Conservation (phyloP, 2,797 vertebrate genomes). For the Naso thynnoides region DNA sequence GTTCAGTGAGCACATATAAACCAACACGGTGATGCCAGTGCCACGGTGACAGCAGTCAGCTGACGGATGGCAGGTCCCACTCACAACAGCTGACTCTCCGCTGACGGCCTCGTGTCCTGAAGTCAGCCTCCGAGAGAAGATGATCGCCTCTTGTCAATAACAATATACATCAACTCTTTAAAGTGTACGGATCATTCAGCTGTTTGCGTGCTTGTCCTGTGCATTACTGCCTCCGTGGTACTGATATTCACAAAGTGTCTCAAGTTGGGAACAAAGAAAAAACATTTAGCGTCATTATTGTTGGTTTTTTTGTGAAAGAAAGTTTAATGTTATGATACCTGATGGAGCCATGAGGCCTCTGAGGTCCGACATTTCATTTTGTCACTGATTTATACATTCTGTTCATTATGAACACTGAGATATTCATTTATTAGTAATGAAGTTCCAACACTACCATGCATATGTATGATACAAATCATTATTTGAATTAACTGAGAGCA, state of each 20-base stretch:
- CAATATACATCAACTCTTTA: neutral
- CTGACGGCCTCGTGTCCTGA: neutral
- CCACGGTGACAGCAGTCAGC: neutral
- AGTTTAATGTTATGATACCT: neutral
- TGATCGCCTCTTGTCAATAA: neutral
- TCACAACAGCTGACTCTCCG: neutral
- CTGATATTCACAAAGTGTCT: neutral
- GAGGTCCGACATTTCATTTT: too few relatives aligned
- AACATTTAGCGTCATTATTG: neutral
- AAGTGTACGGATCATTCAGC: too few relatives aligned
- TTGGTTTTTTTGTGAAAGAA: neutral
- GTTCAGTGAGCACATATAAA: constrained; percentile 13
- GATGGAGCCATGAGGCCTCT: too few relatives aligned
- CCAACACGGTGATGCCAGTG: neutral
- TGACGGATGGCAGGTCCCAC: neutral
- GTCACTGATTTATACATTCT: too few relatives aligned
- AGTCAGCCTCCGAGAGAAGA: neutral
- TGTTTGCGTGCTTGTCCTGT: neutral
- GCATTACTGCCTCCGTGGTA: neutral
- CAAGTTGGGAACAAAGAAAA: neutral
- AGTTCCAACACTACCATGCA: too few relatives aligned
- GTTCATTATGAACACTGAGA: too few relatives aligned
- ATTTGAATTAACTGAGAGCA: too few relatives aligned
- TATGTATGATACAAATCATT: too few relatives aligned
- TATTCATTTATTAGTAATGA: too few relatives aligned